Percentiles rank a stretch among this genome's conserved stretches.
These are phyloP conservation scores for Pipistrellus kuhlii DNA, from an alignment of 2,797 vertebrate species.

Conservation along the genomic window DNA sequence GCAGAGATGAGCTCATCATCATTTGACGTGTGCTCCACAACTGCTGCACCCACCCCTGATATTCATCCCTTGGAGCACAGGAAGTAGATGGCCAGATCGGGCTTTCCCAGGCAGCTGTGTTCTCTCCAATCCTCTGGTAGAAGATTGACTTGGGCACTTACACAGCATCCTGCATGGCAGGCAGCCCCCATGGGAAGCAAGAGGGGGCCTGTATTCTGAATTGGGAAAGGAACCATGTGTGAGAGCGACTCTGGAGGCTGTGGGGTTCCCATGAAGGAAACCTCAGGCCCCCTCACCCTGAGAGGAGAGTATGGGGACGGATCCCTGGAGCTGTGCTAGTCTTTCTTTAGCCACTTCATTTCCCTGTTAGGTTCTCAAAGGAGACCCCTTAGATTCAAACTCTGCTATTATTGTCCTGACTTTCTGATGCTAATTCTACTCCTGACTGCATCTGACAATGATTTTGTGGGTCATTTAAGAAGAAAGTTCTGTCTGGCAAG, in stretches of 20 bases:
- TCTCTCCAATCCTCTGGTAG: neutral
- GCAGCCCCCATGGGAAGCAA: neutral
- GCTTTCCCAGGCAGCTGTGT: neutral
- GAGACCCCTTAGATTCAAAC: neutral
- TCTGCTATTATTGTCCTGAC: neutral
- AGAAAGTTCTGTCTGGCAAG: neutral
- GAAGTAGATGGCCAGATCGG: neutral
- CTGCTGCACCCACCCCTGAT: neutral
- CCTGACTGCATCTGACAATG: neutral
- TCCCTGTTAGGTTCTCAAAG: neutral
- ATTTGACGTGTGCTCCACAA: neutral
- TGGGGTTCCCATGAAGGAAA: neutral
- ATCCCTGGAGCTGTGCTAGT: neutral
- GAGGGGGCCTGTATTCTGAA: neutral
- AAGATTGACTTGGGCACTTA: neutral
- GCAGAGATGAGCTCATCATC: neutral
- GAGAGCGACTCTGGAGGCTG: neutral
- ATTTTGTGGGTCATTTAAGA: slow-evolving; percentile 18
- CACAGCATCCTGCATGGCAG: neutral
- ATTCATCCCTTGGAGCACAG: neutral
- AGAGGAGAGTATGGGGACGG: neutral
- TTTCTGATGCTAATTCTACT: slow-evolving; percentile 8
- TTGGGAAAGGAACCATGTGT: neutral
- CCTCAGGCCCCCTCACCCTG: neutral
- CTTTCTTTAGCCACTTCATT: neutral